Evolutionary conservation across 1,140 invertebrate genomes (phyloP), one percentile per base, ranked within the genome.

Genomic region (Hycleus cichorii): DNA sequence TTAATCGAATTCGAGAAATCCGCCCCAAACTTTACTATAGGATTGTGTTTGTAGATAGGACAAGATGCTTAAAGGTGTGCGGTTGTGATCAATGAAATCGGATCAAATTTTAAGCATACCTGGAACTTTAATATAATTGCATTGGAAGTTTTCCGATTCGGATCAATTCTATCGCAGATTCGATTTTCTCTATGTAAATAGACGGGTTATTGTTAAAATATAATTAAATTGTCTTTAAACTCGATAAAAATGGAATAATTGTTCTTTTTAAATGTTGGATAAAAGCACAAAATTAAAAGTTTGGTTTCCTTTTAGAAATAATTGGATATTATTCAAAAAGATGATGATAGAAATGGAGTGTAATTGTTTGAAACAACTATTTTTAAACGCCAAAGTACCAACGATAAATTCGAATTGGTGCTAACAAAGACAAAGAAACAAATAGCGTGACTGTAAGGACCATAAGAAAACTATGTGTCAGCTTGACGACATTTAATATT

Each of bases 361-460:
- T 51, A 39, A 32, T 27, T 45, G 45, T 12, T 44, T 32, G 44
- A 38, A 46, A 53, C 26, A 53, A 53, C 45, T 12, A 45, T 5
- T 52, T 26, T 53, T 32, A 38, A 53, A 38, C 2, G 3, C 32
- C 3, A 32, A 32, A 32, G 18, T 7, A 32, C 7, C 1, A 32
- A 7, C 7, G 7, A 32, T 32, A 32, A 32, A 11, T 51, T 39
- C 18, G 10, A 3, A 38, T 24, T 47, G 52, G 12, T 46, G 27
- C 12, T 47, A 50, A 50, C 12, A 43, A 55, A 42, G 40, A 45
- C 46, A 53, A 54, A 59, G 40, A 32, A 49, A 44, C 25, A 54
- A 27, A 49, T 59, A 51, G 58, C 58, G 58, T 59, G 58, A 59
- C 58, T 49, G 39, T 47, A 59, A 55, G 48, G 39, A 54, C 51